These are phyloP conservation scores for Ursus arctos DNA, from an alignment of 2,113 vertebrate genomes.

Conservation along the genomic window DNA sequence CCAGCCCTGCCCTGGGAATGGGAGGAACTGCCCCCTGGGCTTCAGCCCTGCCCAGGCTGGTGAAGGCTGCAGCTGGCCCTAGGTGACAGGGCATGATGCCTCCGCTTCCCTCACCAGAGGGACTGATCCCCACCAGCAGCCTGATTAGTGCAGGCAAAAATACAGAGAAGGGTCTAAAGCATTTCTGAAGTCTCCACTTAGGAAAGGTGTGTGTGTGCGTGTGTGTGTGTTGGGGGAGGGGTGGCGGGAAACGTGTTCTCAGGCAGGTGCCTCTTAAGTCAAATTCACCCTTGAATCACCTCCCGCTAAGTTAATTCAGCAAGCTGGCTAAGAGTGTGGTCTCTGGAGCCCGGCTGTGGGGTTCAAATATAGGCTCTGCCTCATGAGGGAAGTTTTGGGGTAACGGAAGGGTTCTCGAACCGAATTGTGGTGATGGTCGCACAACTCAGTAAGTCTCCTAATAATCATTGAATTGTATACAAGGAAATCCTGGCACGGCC, in stretches of 20 bases:
- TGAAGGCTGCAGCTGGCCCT: not conserved
- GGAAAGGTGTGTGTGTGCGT: not conserved
- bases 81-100: not conserved
- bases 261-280: not conserved
- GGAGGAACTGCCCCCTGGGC: constrained; percentile 7
- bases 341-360: not conserved
- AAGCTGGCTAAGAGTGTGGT: not conserved
- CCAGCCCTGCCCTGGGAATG: constrained; percentile 27
- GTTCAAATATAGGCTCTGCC: not conserved
- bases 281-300: not conserved
- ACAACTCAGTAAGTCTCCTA: not conserved
- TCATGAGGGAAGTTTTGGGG: not conserved
- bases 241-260: not conserved
- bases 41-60: constrained; percentile 32
- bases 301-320: not conserved
- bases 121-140: not conserved
- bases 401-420: not conserved
- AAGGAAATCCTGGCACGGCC: not conserved
- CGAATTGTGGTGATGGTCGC: not conserved
- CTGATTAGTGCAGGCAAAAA: not conserved
- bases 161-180: not conserved
- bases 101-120: not conserved
- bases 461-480: not conserved
- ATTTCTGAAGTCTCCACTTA: not conserved
- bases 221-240: not conserved